A percentile compares a stretch with the other conserved stretches of the same genome.
Evolutionary conservation across 2,797 vertebrate genomes (phyloP).

Genomic region (Cossypha caffra): DNA sequence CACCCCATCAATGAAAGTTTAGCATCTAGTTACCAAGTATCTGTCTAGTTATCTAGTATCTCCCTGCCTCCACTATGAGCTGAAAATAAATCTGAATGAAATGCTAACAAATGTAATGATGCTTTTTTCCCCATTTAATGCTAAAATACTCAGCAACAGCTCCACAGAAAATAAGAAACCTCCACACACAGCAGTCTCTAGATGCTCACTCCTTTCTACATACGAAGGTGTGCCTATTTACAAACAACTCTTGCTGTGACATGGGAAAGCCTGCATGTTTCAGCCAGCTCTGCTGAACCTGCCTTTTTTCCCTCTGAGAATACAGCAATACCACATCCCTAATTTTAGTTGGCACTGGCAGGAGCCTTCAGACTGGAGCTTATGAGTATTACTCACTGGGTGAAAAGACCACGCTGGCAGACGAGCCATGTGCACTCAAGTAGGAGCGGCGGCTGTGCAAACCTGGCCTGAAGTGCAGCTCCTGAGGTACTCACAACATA

Average conservation of each 20-base stretch:
- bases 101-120: not conserved
- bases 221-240: not conserved
- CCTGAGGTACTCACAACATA: not conserved
- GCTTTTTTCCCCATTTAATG: not conserved
- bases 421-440: accelerated
- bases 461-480: not conserved
- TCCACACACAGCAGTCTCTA: not conserved
- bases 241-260: not conserved
- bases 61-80: not conserved
- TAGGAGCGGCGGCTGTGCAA: not conserved
- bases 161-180: not conserved
- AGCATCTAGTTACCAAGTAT: not conserved
- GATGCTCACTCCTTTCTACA: not conserved
- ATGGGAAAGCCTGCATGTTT: not conserved
- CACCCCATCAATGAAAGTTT: not conserved
- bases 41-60: accelerated
- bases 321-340: not conserved
- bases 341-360: not conserved
- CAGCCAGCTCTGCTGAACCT: not conserved
- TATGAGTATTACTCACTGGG: not conserved
- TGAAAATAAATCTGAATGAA: not conserved
- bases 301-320: not conserved
- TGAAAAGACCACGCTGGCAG: not conserved
- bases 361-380: not conserved
- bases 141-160: not conserved